A percentile compares a stretch with the other conserved stretches of the same genome.
Evolutionary conservation across 1,140 invertebrate species (phyloP).

Genomic region (Calosoma granatense): DNA sequence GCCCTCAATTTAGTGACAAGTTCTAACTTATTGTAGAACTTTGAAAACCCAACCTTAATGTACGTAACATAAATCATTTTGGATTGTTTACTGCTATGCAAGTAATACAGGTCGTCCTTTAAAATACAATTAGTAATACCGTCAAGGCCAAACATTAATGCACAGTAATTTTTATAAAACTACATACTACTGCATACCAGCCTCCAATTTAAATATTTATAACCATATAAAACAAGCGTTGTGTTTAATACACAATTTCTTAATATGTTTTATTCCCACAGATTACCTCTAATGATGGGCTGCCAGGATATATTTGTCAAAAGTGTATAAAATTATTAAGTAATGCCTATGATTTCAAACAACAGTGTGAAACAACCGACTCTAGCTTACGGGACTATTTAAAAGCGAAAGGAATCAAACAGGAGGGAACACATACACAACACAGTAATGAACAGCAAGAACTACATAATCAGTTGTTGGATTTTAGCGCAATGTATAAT

Average conservation of each 20-base stretch:
- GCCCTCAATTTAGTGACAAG: background rate
- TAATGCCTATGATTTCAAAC: conserved; percentile 27
- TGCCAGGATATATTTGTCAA: conserved; percentile 27
- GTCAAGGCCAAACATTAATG: background rate
- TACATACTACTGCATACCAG: background rate
- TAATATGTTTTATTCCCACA: conserved; percentile 14
- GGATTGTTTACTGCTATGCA: background rate
- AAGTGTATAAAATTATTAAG: conserved; percentile 26
- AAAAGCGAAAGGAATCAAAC: conserved; percentile 25
- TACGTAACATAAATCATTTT: too few species aligned
- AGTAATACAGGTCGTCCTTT: background rate
- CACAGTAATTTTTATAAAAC: background rate
- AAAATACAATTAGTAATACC: background rate
- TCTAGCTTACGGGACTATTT: conserved; percentile 24
- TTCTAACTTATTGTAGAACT: background rate
- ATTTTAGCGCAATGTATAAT: background rate
- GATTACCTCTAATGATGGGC: conserved; percentile 24
- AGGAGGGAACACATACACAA: conserved; percentile 18
- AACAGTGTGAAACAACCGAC: conserved; percentile 27
- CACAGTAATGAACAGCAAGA: background rate
- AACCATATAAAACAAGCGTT: background rate
- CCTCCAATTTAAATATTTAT: background rate
- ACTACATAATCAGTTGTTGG: conserved; percentile 17
- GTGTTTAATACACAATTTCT: background rate
- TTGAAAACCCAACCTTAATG: background rate